A percentile compares a stretch with the other conserved stretches of the same genome.
These are phyloP conservation scores for Campoplex capitator DNA, from an alignment of 2,888 invertebrate species.

Conservation along the genomic window DNA sequence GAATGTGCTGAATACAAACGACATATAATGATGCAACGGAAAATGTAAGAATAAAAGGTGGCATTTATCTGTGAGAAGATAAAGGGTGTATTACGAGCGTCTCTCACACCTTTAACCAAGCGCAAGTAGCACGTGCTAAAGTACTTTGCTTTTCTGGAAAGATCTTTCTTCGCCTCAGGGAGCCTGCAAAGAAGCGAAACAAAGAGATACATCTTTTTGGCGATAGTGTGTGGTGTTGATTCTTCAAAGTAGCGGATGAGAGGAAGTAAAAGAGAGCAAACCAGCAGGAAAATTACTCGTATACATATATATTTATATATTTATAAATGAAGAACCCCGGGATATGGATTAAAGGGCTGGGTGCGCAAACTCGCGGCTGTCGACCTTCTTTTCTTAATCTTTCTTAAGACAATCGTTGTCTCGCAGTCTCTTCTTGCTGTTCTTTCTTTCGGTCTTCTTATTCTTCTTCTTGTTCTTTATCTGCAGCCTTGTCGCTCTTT, in stretches of 20 bases:
- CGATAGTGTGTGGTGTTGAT: slow-evolving; percentile 51
- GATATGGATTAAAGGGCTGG: slow-evolving; percentile 48
- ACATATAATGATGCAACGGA: slow-evolving; percentile 22
- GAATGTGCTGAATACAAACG: slow-evolving; percentile 64
- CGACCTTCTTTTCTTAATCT: slow-evolving; percentile 80
- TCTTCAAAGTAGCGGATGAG: slow-evolving; percentile 38
- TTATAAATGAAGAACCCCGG: neutral
- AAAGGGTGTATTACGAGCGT: slow-evolving; percentile 27
- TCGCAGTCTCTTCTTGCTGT: slow-evolving; percentile 23
- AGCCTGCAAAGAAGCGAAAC: slow-evolving; percentile 18
- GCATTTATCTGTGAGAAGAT: slow-evolving; percentile 37
- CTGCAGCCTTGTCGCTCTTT: slow-evolving; percentile 15
- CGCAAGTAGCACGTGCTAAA: slow-evolving; percentile 47
- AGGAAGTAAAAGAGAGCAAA: slow-evolving; percentile 35
- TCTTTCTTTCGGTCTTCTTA: slow-evolving; percentile 16
- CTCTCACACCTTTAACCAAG: slow-evolving; percentile 62
- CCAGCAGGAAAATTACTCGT: slow-evolving; percentile 41
- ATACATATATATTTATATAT: slow-evolving; percentile 32
- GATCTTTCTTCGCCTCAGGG: neutral
- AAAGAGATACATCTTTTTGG: slow-evolving; percentile 31
- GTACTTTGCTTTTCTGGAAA: slow-evolving; percentile 39
- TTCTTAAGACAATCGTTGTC: slow-evolving; percentile 81
- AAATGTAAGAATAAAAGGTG: slow-evolving; percentile 42
- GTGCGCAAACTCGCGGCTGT: slow-evolving; percentile 58
- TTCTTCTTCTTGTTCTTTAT: slow-evolving; percentile 1